Conservation (phyloP, 1,140 invertebrate species). For the Cydia splendana region DNA sequence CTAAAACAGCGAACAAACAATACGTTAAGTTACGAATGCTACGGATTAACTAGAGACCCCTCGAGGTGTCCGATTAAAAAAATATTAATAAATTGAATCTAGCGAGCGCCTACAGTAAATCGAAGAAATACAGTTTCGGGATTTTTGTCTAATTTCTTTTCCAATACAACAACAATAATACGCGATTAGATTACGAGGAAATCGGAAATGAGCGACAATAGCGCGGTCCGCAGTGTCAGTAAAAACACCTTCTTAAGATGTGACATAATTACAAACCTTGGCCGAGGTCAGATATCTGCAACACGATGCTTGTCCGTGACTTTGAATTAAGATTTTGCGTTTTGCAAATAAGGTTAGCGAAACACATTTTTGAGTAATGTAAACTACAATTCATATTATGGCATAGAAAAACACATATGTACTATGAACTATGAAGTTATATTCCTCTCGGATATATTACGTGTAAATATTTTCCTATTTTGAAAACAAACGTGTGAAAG, state of each 20-base stretch:
- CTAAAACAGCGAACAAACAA: slow-evolving; percentile 33
- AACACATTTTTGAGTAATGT: not conserved
- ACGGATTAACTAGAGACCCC: too few species aligned
- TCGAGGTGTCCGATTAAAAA: too few species aligned
- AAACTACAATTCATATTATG: too few species aligned
- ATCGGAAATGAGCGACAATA: slow-evolving; percentile 10
- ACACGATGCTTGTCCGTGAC: not conserved
- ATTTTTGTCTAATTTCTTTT: too few species aligned
- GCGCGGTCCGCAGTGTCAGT: not conserved
- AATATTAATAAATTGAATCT: too few species aligned
- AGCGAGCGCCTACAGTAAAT: too few species aligned
- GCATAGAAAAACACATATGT: too few species aligned
- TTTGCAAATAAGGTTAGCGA: not conserved
- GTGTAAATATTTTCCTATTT: too few species aligned
- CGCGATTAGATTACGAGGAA: not conserved
- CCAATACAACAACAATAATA: not conserved
- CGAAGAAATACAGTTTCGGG: too few species aligned
- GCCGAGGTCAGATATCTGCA: slow-evolving; percentile 7
- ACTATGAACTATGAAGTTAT: too few species aligned
- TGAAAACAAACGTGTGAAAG: too few species aligned
- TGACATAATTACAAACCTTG: slow-evolving; percentile 35
- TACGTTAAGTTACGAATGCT: not conserved
- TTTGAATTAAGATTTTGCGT: not conserved
- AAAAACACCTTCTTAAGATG: slow-evolving; percentile 28
- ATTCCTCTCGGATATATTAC: too few species aligned